These are phyloP conservation scores for Florisuga fusca DNA, from an alignment of 2,797 vertebrate species.

Conservation along the genomic window DNA sequence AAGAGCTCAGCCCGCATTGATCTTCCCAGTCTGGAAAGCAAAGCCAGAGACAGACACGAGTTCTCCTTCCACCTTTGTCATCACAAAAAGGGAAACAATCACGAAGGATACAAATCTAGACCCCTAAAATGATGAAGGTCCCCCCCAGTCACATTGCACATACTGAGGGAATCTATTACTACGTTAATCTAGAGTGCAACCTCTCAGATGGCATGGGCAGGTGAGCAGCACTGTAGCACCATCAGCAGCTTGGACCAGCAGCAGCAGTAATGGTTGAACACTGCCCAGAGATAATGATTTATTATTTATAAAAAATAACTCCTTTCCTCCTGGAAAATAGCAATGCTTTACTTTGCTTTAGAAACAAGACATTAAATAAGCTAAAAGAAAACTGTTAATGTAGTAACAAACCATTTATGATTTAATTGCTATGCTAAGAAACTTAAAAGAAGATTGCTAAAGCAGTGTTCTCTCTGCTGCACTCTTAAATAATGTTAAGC, in stretches of 20 bases:
- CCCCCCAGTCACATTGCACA: neutral
- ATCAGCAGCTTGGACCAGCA: neutral
- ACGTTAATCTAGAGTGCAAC: neutral
- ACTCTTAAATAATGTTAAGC: neutral
- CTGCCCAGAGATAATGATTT: neutral
- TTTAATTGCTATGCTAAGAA: neutral
- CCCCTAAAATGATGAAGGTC: neutral
- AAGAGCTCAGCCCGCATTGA: neutral
- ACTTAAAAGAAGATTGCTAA: neutral
- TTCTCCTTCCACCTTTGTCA: neutral
- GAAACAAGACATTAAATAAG: neutral
- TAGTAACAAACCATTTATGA: neutral
- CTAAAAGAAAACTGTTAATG: neutral
- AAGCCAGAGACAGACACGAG: neutral
- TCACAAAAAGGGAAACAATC: neutral
- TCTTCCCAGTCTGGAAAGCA: neutral
- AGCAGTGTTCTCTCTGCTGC: neutral
- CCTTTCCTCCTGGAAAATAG: neutral
- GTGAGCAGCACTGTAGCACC: neutral
- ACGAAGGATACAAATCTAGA: neutral
- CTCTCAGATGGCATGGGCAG: neutral
- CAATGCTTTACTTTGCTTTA: neutral
- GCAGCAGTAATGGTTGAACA: neutral
- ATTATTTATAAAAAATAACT: neutral
- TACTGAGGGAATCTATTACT: neutral